Percentiles rank a stretch among this genome's conserved stretches.
These are phyloP conservation scores for Halictus rubicundus DNA, from an alignment of 1,140 invertebrate genomes.

Conservation along the genomic window DNA sequence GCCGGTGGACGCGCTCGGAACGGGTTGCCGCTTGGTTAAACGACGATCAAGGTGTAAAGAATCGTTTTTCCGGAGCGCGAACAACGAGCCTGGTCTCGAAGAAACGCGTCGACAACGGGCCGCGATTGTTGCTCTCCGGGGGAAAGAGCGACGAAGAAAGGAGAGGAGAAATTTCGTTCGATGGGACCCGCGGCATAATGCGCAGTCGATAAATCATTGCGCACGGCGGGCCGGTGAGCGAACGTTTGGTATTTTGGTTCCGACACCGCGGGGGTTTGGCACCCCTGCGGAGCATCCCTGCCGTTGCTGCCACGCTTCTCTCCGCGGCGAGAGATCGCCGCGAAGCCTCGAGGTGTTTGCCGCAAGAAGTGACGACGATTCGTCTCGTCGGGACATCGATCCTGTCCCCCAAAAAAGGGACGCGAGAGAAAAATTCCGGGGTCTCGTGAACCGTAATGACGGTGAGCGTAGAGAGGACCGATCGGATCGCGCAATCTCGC, in stretches of 20 bases:
- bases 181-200: slow-evolving; percentile 29
- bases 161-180: slow-evolving; percentile 1
- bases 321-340: slow-evolving; percentile 35
- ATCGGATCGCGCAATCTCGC: slow-evolving; percentile 23
- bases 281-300: slow-evolving; percentile 59
- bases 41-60: neutral
- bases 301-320: slow-evolving; percentile 42
- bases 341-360: slow-evolving; percentile 41
- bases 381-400: neutral
- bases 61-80: neutral
- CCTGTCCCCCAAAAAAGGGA: no score
- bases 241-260: slow-evolving; percentile 72
- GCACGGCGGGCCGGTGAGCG: slow-evolving; percentile 28
- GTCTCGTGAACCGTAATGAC: slow-evolving; percentile 4
- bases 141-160: no score
- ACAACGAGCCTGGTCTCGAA: no score
- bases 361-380: slow-evolving; percentile 2
- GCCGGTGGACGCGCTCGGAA: neutral
- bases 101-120: no score
- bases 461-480: slow-evolving; percentile 20
- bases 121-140: neutral
- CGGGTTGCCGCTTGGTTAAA: neutral
- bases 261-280: slow-evolving; percentile 69
- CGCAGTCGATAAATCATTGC: slow-evolving; percentile 54
- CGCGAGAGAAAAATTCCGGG: no score